Evolutionary conservation across 2,797 vertebrate species (phyloP), one percentile per base, ranked within the genome.

Genomic region (Fundulus diaphanus): DNA sequence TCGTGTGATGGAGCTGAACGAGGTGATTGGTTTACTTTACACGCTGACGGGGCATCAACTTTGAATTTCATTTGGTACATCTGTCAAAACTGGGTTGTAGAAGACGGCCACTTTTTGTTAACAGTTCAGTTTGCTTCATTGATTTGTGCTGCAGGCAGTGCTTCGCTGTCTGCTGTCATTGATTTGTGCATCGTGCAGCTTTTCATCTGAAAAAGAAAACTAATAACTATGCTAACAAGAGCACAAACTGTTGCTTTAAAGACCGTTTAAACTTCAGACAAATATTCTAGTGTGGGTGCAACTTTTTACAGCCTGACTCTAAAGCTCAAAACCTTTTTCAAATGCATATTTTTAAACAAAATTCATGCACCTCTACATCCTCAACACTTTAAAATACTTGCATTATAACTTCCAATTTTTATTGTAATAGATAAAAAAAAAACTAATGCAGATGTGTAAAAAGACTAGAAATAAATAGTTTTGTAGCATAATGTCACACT

Each of bases 1-100:
- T 85, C 80, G 75, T 74, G 80, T 59, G 76, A 61, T 18, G 63
- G 54, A 71, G 76, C 67, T 37, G 76, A 56, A 48, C 16, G 13
- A 67, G 22, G n/a, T 76, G 90, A 85, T 74, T 76, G 76, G 18
- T 91, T 90, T 85, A 87, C 61, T 91, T 90, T 85, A 87, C 61
- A 57, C 48, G n/a, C 56, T 1, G 0, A 13, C 68, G 73, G 76
- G 85, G 73, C 56, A 71, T 76, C 84, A 85, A 86, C 49, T 80
- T 70, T 70, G 57, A 76, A 57, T 83, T 82, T 78, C 79, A 85
- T 74, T 63, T 66, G 7, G 75, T 76, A 11, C 77, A 82, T 90
- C 85, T 86, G 88, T 88, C 84, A 84, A 74, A 85, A 79, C 9
- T 0, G 73, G 37, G 66, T 65, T 66, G 44, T 15, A 66, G 72